These are phyloP conservation scores for Lysiphlebus fabarum DNA, from an alignment of 1,140 invertebrate species.

Conservation along the genomic window DNA sequence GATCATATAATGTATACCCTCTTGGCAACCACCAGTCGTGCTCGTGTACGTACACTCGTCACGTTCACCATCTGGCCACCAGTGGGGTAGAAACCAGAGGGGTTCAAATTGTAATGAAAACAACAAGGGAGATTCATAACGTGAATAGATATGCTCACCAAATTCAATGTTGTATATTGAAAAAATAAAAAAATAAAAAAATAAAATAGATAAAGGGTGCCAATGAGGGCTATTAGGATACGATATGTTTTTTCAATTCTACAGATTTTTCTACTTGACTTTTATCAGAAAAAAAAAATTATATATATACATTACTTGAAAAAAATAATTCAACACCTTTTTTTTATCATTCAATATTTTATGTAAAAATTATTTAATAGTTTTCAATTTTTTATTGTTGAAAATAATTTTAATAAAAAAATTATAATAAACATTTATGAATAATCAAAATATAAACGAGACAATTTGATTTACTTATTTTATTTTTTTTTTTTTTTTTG, in stretches of 20 bases:
- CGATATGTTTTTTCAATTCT: constrained; percentile 54
- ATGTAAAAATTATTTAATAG: too few species aligned
- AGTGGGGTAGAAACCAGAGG: constrained; percentile 31
- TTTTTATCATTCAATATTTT: too few species aligned
- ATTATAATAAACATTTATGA: too few species aligned
- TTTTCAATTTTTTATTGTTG: too few species aligned
- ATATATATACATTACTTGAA: too few species aligned
- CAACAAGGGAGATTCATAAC: constrained; percentile 32
- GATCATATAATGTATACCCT: constrained; percentile 47
- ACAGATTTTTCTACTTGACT: constrained; percentile 35
- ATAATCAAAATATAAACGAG: too few species aligned
- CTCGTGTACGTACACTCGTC: not conserved
- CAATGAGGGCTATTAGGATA: constrained; percentile 56
- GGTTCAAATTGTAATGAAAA: constrained; percentile 55
- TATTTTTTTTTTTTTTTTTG: too few species aligned
- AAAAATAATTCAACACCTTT: too few species aligned
- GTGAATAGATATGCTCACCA: constrained; percentile 10
- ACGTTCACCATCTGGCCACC: constrained; percentile 48
- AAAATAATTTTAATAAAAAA: too few species aligned
- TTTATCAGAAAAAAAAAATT: not conserved
- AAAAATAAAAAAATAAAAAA: too few species aligned
- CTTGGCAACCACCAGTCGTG: constrained; percentile 26
- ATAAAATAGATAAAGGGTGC: constrained; percentile 42
- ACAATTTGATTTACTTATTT: too few species aligned
- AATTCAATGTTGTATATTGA: constrained; percentile 17